Base-by-base conservation (phyloP, 2,888 invertebrate species). In the Volucella bombylans region DNA sequence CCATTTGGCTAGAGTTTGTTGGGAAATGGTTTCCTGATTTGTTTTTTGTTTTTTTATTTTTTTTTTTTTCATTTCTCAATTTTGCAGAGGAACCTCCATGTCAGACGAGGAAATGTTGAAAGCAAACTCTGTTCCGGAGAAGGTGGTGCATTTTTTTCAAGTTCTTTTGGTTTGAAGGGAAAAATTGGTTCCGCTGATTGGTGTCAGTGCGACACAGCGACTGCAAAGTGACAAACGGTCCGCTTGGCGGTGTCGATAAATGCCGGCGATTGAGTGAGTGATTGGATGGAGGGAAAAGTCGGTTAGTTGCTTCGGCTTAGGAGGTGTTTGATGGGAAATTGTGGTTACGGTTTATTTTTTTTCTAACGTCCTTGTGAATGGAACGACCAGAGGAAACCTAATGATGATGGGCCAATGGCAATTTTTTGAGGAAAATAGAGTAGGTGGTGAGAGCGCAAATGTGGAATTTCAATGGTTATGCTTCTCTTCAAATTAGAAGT, bases 161-260 rank as follows among this genome's bases (percentile, higher is more conserved):
- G 31, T 31, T 31, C 31, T 64, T 38, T 14, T 38, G 8, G 12
- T n/a, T 12, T 1, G 8, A 4, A n/a, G 68, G 50, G 55, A 65
- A 74, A 49, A 65, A 74, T 43, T 41, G 39, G 31, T 49, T 71
- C 38, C 65, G 12, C 50, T 67, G 74, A 76, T 65, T 76, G 67
- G 74, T 76, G 65, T 76, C 31, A 31, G 31, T 31, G 31, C 6
- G 76, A 76, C 76, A 67, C 15, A 76, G 67, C 76, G 45, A 65
- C 31, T 12, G 12, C 45, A 64, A 59, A 76, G 67, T 76, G 74
- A 76, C 67, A 76, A 76, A 76, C 59, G 74, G 23, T 31, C 57
- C 52, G 62, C 31, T 57, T 71, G 57, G 15, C 68, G 71, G 41
- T 57, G 49, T 43, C 67, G 59, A 61, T 76, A 57, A 64, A 73